Percentiles rank a stretch among this genome's conserved stretches.
Conservation (phyloP, 2,113 vertebrate genomes). For the Eulemur rufifrons region DNA sequence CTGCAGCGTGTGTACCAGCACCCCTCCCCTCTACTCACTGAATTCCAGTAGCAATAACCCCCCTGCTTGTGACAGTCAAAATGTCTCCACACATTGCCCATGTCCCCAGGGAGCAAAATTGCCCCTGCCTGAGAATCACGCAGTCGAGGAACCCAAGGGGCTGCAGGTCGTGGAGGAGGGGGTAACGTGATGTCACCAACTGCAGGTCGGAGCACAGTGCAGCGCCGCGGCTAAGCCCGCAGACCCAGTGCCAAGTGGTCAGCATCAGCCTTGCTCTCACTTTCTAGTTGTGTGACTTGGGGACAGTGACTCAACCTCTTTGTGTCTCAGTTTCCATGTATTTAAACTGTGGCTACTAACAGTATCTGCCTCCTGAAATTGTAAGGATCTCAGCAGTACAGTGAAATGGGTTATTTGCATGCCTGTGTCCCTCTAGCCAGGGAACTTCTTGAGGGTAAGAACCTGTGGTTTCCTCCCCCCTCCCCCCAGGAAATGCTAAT, state of each 20-base stretch:
- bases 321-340: neutral
- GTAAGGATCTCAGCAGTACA: neutral
- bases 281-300: neutral
- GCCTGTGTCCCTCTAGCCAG: neutral
- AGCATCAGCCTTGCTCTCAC: neutral
- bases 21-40: neutral
- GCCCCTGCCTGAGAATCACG: neutral
- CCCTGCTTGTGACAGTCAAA: neutral
- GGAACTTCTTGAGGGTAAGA: neutral
- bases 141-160: neutral
- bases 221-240: neutral
- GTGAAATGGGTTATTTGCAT: neutral
- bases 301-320: neutral
- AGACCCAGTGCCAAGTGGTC: neutral
- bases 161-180: neutral
- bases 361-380: neutral
- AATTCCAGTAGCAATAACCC: neutral
- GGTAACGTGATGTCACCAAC: neutral
- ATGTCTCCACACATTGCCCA: neutral
- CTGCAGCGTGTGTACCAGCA: rapidly evolving
- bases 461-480: neutral
- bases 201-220: neutral
- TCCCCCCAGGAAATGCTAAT: too few species aligned
- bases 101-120: neutral
- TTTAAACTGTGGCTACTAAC: neutral